A percentile compares a stretch with the other conserved stretches of the same genome.
phyloP scores from a whole-genome alignment of 2,113 vertebrate species.

The Paramormyrops kingsleyae region DNA sequence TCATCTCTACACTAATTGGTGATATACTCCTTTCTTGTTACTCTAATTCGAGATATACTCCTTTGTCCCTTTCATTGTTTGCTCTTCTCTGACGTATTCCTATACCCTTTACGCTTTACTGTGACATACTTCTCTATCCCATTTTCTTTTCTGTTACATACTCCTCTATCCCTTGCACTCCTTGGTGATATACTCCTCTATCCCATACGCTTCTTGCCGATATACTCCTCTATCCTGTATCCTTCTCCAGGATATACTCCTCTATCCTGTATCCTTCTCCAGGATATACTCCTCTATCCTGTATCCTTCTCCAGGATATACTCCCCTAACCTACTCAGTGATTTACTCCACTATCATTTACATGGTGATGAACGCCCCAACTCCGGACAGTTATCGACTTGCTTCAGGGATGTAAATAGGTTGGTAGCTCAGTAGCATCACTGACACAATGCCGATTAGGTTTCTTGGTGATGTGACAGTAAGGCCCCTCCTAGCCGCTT shows the following conservation, averaged over 20 bases:
- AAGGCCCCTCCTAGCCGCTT: not conserved
- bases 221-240: not conserved
- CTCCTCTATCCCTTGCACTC: not conserved
- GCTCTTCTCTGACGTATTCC: not conserved
- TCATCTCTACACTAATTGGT: not conserved
- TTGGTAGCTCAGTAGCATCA: not conserved
- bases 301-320: not conserved
- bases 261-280: not conserved
- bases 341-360: not conserved
- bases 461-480: not conserved
- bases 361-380: not conserved
- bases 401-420: not conserved
- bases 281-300: not conserved
- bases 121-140: not conserved
- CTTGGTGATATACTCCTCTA: not conserved
- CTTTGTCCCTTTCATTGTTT: not conserved
- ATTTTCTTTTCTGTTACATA: not conserved
- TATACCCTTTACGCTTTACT: not conserved
- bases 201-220: not conserved
- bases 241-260: not conserved
- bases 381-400: not conserved
- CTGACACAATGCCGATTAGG: not conserved
- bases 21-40: not conserved
- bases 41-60: not conserved
- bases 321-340: not conserved